Percentiles rank a stretch among this genome's conserved stretches.
Conservation (phyloP, 2,113 vertebrate species). For the Sinocyclocheilus anophthalmus region DNA sequence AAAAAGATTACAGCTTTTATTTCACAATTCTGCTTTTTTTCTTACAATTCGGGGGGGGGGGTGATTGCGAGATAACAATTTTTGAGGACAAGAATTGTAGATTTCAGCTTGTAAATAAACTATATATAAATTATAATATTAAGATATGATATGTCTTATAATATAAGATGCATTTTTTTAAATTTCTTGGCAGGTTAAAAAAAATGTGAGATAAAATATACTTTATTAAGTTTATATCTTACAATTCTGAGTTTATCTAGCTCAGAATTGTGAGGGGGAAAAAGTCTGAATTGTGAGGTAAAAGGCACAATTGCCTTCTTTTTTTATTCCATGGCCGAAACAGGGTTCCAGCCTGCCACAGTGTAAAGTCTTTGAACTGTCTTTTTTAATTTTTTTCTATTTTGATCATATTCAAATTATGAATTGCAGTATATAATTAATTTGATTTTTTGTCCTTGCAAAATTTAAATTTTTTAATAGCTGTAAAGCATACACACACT, state of each 20-base stretch:
- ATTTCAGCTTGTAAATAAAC: too few species aligned
- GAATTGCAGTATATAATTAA: neutral
- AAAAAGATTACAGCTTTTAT: neutral
- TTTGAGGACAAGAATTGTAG: neutral
- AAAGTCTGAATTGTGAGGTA: neutral
- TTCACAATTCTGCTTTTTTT: neutral
- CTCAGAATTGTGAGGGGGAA: neutral
- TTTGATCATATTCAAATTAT: neutral
- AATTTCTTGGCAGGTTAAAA: too few species aligned
- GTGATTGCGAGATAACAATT: neutral
- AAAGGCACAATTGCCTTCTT: neutral
- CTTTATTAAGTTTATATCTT: too few species aligned
- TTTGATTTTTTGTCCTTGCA: neutral
- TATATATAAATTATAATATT: neutral
- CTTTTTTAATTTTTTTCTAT: neutral
- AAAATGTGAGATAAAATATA: too few species aligned
- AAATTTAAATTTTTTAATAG: neutral
- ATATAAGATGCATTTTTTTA: too few species aligned
- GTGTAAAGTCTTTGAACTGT: neutral
- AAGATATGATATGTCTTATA: too few species aligned
- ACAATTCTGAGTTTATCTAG: too few species aligned
- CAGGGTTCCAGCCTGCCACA: neutral
- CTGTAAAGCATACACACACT: neutral
- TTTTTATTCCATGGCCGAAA: neutral
- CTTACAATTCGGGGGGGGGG: neutral